These are phyloP conservation scores for Dicentrarchus labrax DNA, from an alignment of 2,113 vertebrate species.

Conservation along the genomic window DNA sequence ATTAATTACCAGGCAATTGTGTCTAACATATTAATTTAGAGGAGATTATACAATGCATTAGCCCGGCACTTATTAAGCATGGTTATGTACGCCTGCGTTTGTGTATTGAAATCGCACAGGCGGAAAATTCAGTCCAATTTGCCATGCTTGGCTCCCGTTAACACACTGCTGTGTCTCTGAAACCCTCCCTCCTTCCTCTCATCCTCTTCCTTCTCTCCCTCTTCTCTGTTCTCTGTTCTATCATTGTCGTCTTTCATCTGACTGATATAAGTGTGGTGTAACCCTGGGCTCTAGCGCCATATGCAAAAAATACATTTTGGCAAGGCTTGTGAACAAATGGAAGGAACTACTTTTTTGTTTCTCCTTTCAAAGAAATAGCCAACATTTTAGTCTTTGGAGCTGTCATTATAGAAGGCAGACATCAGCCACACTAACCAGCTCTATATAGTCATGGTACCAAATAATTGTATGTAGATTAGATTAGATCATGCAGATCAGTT, in stretches of 20 bases:
- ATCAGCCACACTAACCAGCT: not conserved
- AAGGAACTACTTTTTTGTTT: constrained; percentile 2
- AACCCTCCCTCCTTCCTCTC: constrained; percentile 40
- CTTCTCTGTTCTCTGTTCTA: not conserved
- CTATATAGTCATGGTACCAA: not conserved
- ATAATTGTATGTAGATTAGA: not conserved
- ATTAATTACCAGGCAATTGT: constrained; percentile 86
- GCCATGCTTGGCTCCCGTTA: constrained; percentile 67
- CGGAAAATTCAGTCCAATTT: constrained; percentile 77
- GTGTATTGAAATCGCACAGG: constrained; percentile 80
- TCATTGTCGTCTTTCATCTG: constrained; percentile 22
- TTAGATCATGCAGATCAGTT: too few relatives aligned
- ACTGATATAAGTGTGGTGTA: not conserved
- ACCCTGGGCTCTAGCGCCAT: constrained; percentile 3
- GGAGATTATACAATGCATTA: constrained; percentile 85
- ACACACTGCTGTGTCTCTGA: constrained; percentile 56
- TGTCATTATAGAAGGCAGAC: not conserved
- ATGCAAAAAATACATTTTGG: not conserved
- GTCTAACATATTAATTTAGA: constrained; percentile 85
- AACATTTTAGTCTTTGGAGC: not conserved
- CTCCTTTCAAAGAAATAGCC: not conserved
- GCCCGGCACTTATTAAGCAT: constrained; percentile 77
- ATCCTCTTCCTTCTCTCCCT: constrained; percentile 13
- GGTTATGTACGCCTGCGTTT: constrained; percentile 77
- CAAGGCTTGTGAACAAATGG: not conserved